These are phyloP conservation scores for Cottoperca gobio DNA, from an alignment of 2,797 vertebrate species.

Conservation along the genomic window DNA sequence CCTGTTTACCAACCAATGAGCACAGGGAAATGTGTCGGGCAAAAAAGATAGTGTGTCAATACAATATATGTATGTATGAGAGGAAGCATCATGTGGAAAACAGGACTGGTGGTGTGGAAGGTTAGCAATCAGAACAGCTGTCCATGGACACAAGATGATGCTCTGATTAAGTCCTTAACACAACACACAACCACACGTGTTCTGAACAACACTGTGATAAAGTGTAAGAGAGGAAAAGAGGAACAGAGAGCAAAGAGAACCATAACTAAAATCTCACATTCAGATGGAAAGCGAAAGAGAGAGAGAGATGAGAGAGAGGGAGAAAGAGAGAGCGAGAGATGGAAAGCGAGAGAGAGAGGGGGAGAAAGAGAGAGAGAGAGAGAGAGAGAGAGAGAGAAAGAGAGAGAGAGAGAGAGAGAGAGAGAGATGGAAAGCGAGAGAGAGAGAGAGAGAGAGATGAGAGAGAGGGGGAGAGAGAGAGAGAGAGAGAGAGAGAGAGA, in stretches of 20 bases:
- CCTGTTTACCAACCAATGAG: not conserved
- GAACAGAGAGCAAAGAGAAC: too few relatives aligned
- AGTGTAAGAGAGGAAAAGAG: too few relatives aligned
- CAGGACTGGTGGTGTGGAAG: not conserved
- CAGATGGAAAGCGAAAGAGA: too few relatives aligned
- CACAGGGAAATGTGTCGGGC: not conserved
- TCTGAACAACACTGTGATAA: not conserved
- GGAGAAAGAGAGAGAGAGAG: too few relatives aligned
- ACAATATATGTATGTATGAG: not conserved
- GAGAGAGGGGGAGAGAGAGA: not conserved
- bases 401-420: too few relatives aligned
- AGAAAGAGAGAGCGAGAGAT: too few relatives aligned
- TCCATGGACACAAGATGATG: not conserved
- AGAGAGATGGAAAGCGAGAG: too few relatives aligned
- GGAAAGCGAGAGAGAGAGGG: too few relatives aligned
- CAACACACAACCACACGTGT: not conserved
- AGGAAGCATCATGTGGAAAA: not conserved
- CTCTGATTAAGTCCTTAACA: not conserved
- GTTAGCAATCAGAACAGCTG: not conserved
- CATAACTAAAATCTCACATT: too few relatives aligned
- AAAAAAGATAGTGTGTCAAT: not conserved
- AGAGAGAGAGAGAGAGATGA: too few relatives aligned
- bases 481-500: conserved; percentile 8
- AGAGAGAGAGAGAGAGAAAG: too few relatives aligned
- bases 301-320: too few relatives aligned